Conservation (phyloP, 2,888 invertebrate species). For the Ornithoptera priamus region DNA sequence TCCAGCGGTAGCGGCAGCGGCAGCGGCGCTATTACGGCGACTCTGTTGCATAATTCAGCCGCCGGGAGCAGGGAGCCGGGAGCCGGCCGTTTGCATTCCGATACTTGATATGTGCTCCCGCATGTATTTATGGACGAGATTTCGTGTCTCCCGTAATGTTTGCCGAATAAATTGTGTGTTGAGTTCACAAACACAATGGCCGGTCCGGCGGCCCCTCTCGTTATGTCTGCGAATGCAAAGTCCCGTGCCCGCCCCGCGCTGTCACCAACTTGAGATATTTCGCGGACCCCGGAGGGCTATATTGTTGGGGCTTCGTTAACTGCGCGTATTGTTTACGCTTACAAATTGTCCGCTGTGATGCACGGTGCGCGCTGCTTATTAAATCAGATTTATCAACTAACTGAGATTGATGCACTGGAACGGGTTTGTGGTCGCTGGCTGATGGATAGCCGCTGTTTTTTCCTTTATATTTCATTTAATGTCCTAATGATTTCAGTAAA, state of each 20-base stretch:
- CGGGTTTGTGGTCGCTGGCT: background rate
- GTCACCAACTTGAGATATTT: conserved; percentile 71
- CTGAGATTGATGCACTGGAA: conserved; percentile 6
- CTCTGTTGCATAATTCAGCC: conserved; percentile 79
- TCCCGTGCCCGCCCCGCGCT: conserved; percentile 71
- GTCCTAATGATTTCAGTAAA: too few relatives aligned
- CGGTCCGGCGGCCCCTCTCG: conserved; percentile 71
- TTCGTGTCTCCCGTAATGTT: conserved; percentile 79
- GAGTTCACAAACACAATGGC: conserved; percentile 79
- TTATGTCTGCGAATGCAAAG: conserved; percentile 78
- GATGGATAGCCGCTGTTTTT: too few relatives aligned
- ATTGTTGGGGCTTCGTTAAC: conserved; percentile 75
- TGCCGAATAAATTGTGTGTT: conserved; percentile 67
- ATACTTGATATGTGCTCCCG: conserved; percentile 80
- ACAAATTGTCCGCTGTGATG: conserved; percentile 72
- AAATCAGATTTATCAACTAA: conserved; percentile 11
- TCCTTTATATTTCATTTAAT: too few relatives aligned
- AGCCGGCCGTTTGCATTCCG: conserved; percentile 78
- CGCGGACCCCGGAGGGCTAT: conserved; percentile 54
- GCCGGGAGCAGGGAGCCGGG: conserved; percentile 63
- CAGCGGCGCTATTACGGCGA: conserved; percentile 67
- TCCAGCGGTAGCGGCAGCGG: conserved; percentile 35
- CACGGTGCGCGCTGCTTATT: conserved; percentile 39
- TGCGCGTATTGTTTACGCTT: conserved; percentile 68
- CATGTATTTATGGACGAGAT: conserved; percentile 80